Conservation (phyloP, 2,113 vertebrate genomes). For the Gadus macrocephalus region DNA sequence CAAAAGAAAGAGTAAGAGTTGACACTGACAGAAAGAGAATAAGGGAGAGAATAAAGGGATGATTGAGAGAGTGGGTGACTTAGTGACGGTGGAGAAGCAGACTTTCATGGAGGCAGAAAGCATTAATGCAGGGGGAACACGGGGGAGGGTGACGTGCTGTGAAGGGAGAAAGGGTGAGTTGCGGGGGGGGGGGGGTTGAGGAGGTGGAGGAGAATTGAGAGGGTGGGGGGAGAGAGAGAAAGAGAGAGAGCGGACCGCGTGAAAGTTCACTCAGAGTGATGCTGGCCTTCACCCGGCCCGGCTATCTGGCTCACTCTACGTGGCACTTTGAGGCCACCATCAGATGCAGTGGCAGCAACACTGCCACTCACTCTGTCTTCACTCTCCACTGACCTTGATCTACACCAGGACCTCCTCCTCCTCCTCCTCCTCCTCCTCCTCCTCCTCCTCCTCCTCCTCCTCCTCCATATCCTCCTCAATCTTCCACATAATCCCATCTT, state of each 20-base stretch:
- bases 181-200: not conserved
- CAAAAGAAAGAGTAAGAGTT: conserved; percentile 1
- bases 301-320: conserved; percentile 47
- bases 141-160: not conserved
- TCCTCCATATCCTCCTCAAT: not conserved
- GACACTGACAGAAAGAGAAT: conserved; percentile 1
- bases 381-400: conserved; percentile 24
- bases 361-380: not conserved
- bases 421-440: not conserved
- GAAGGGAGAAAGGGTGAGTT: conserved; percentile 28
- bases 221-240: not conserved
- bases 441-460: not conserved
- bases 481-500: no score
- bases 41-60: no score
- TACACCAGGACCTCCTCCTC: conserved; percentile 1
- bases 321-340: conserved; percentile 71
- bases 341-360: conserved; percentile 4
- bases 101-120: no score
- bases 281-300: conserved; percentile 1
- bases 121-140: conserved; percentile 21
- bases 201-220: not conserved
- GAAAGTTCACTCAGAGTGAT: conserved; percentile 3
- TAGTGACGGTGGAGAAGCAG: no score
- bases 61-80: conserved; percentile 7
- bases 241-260: conserved; percentile 6